These are phyloP conservation scores for Lasioglossum oenotherae DNA, from an alignment of 2,888 invertebrate species.

Conservation along the genomic window DNA sequence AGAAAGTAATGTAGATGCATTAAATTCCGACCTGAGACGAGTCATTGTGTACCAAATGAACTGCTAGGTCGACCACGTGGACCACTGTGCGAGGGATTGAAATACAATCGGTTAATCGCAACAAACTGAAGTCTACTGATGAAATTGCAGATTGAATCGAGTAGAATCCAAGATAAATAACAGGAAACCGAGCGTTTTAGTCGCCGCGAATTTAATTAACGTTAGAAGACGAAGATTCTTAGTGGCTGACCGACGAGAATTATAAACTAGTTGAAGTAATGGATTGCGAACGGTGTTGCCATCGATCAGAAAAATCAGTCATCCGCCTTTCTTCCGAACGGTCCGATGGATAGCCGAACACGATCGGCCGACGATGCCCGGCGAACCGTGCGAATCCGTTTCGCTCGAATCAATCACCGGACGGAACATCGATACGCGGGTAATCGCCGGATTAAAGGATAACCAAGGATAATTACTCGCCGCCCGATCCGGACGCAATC, in stretches of 20 bases:
- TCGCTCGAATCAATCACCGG: conserved; percentile 70
- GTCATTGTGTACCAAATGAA: too few species aligned
- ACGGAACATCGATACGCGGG: conserved; percentile 70
- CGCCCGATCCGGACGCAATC: conserved; percentile 73
- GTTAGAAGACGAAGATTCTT: not conserved
- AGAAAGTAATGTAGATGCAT: too few species aligned
- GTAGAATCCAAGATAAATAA: too few species aligned
- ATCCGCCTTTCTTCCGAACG: conserved; percentile 49
- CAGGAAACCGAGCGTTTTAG: too few species aligned
- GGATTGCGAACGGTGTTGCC: not conserved
- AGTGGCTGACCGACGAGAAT: not conserved
- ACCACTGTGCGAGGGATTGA: too few species aligned
- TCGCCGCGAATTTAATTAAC: not conserved
- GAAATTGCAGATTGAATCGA: too few species aligned
- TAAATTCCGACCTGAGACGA: too few species aligned
- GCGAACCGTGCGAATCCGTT: conserved; percentile 55
- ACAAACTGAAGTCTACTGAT: too few species aligned
- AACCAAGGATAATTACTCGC: conserved; percentile 74
- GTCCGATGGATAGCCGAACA: conserved; percentile 33
- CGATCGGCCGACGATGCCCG: conserved; percentile 43
- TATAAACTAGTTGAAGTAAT: not conserved
- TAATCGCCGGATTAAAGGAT: conserved; percentile 74
- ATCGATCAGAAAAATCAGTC: conserved; percentile 47
- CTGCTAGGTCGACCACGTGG: too few species aligned
- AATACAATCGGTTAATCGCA: too few species aligned